Percentiles rank a stretch among this genome's conserved stretches.
Evolutionary conservation across 2,797 vertebrate genomes (phyloP).

Genomic region (Pseudochromis fuscus): DNA sequence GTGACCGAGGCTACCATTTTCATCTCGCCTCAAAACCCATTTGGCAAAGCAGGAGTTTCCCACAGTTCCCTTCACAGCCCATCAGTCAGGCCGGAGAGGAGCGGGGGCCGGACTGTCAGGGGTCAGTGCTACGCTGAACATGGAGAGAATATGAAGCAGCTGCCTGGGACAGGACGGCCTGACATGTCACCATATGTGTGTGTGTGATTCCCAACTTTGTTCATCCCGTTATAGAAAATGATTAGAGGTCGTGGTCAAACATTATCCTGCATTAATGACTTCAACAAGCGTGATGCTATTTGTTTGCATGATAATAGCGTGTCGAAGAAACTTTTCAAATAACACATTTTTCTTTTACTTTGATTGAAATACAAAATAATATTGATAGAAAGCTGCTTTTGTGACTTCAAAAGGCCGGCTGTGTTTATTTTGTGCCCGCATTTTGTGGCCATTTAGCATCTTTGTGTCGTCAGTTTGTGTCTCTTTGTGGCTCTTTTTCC

Average conservation of each 20-base stretch:
- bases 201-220: constrained; percentile 23
- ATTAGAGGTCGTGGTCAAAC: constrained; percentile 30
- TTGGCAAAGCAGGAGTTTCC: constrained; percentile 77
- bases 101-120: constrained; percentile 65
- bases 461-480: too few species aligned
- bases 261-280: constrained; percentile 16
- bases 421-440: too few species aligned
- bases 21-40: constrained; percentile 69
- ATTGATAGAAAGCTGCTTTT: too few species aligned
- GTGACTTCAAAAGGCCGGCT: too few species aligned
- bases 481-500: too few species aligned
- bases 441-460: not conserved
- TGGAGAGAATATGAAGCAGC: constrained; percentile 79
- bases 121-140: constrained; percentile 71
- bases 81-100: constrained; percentile 74
- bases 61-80: constrained; percentile 77
- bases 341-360: too few species aligned
- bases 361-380: too few species aligned
- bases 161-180: constrained; percentile 60
- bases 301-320: constrained; percentile 1
- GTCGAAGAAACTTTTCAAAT: too few species aligned
- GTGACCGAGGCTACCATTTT: constrained; percentile 69
- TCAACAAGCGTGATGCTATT: not conserved
- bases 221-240: constrained; percentile 21
- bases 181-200: constrained; percentile 39